Percentiles rank a stretch among this genome's conserved stretches.
phyloP scores from a whole-genome alignment of 2,888 invertebrate species.

The Eurytoma adleriae region DNA sequence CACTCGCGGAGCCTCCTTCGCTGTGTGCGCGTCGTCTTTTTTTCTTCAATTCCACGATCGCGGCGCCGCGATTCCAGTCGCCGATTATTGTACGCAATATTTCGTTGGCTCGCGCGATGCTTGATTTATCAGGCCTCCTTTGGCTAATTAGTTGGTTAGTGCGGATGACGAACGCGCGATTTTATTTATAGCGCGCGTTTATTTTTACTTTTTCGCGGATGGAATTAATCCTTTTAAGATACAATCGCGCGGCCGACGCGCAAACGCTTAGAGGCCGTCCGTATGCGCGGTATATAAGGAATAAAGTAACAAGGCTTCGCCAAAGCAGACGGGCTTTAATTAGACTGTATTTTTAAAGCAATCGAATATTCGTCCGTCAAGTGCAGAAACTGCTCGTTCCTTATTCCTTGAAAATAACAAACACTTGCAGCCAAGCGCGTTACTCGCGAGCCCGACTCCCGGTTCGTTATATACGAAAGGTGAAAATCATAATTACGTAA shows the following conservation, averaged over 20 bases:
- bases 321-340: conserved; percentile 43
- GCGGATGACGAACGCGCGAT: neutral
- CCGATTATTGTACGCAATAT: too few relatives aligned
- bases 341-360: conserved; percentile 40
- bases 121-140: neutral
- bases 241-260: conserved; percentile 18
- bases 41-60: too few relatives aligned
- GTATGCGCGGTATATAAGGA: conserved; percentile 20
- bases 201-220: conserved; percentile 2
- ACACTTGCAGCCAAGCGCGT: neutral
- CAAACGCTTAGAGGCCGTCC: conserved; percentile 41
- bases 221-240: conserved; percentile 31
- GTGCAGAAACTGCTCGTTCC: conserved; percentile 42
- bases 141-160: neutral
- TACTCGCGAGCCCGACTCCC: neutral
- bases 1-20: conserved; percentile 8
- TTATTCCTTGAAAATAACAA: conserved; percentile 23
- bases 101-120: too few relatives aligned
- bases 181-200: neutral
- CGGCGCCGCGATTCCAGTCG: too few relatives aligned
- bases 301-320: conserved; percentile 46
- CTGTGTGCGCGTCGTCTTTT: neutral
- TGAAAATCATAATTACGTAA: too few relatives aligned
- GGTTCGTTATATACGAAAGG: too few relatives aligned
- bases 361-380: conserved; percentile 33